These are phyloP conservation scores for Poecilia wingei DNA, from an alignment of 2,797 vertebrate genomes.

Conservation along the genomic window DNA sequence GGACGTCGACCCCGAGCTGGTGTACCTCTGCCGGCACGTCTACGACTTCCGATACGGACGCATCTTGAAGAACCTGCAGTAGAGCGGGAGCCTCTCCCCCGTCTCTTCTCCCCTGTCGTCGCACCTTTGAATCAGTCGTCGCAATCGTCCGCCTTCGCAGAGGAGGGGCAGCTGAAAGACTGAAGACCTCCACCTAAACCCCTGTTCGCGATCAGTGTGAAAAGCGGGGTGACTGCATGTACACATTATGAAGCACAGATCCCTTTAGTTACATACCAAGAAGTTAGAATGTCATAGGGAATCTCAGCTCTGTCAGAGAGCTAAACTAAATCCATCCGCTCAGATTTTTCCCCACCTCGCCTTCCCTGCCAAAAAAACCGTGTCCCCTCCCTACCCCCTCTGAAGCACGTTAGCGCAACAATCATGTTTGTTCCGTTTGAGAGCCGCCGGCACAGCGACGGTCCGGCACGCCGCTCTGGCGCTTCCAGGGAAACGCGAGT, in stretches of 20 bases:
- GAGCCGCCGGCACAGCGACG: slow-evolving; percentile 54
- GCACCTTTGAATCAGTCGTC: slow-evolving; percentile 29
- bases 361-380: slow-evolving; percentile 36
- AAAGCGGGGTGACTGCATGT: slow-evolving; percentile 14
- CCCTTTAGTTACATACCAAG: slow-evolving; percentile 60
- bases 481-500: slow-evolving; percentile 44
- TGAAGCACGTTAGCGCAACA: slow-evolving; percentile 62
- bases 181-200: slow-evolving; percentile 2
- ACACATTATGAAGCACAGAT: slow-evolving; percentile 68
- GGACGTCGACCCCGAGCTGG: slow-evolving; percentile 94
- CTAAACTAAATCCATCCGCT: slow-evolving; percentile 28
- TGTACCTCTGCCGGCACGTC: slow-evolving; percentile 98
- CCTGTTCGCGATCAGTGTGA: slow-evolving; percentile 3
- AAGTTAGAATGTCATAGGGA: slow-evolving; percentile 18
- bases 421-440: slow-evolving; percentile 68
- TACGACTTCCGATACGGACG: slow-evolving; percentile 98
- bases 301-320: slow-evolving; percentile 43
- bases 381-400: slow-evolving; percentile 9
- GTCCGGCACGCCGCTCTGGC: slow-evolving; percentile 40
- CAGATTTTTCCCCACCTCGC: slow-evolving; percentile 15
- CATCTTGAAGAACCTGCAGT: slow-evolving; percentile 98
- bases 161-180: slow-evolving; percentile 33
- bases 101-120: neutral
- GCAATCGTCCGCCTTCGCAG: slow-evolving; percentile 15
- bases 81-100: slow-evolving; percentile 42